These are phyloP conservation scores for Aramus guarauna DNA, from an alignment of 2,113 vertebrate species.

Conservation along the genomic window DNA sequence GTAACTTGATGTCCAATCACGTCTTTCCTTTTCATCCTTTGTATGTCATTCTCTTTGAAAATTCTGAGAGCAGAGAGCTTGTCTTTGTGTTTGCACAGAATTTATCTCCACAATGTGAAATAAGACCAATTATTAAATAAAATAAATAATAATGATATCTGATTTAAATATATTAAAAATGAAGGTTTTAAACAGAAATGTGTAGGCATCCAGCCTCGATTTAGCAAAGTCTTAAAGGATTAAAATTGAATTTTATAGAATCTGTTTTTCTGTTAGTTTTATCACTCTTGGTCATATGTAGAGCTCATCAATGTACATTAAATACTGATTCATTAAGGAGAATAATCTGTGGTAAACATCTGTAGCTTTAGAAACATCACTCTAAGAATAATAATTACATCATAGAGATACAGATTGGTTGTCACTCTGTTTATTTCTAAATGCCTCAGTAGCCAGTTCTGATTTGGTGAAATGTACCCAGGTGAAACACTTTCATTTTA, in stretches of 20 bases:
- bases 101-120: background rate
- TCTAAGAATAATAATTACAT: background rate
- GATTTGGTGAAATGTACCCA: background rate
- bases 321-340: background rate
- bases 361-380: background rate
- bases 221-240: background rate
- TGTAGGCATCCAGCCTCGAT: background rate
- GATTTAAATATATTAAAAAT: background rate
- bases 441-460: background rate
- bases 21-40: background rate
- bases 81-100: background rate
- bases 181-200: background rate
- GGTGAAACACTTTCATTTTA: background rate
- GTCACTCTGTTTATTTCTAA: background rate
- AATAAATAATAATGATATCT: background rate
- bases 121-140: background rate
- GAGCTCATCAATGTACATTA: background rate
- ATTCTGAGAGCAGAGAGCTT: background rate
- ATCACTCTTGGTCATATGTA: background rate
- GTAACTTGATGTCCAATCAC: background rate
- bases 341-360: background rate
- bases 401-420: background rate
- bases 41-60: background rate
- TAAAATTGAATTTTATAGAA: background rate
- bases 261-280: background rate